A percentile compares a stretch with the other conserved stretches of the same genome.
Evolutionary conservation across 2,113 vertebrate genomes (phyloP).

Genomic region (Aphelocoma coerulescens): DNA sequence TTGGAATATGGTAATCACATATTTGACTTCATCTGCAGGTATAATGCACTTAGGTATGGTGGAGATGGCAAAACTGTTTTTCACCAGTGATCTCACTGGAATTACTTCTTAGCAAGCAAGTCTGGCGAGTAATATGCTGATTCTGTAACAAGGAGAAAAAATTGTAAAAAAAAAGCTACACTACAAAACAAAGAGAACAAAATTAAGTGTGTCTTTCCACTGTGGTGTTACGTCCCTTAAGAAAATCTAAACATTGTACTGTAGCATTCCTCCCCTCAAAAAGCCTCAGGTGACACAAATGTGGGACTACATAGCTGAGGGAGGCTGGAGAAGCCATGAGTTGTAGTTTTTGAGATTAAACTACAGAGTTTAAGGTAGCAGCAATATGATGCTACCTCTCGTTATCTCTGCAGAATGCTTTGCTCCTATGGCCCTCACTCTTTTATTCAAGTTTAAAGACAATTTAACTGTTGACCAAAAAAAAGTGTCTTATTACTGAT

Average conservation of each 20-base stretch:
- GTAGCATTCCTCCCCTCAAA: neutral
- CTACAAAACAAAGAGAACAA: neutral
- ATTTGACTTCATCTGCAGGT: neutral
- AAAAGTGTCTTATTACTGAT: neutral
- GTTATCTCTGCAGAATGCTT: neutral
- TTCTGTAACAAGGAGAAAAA: neutral
- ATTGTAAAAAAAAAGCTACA: neutral
- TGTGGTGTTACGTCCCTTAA: neutral
- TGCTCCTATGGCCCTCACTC: neutral
- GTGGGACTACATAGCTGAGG: neutral
- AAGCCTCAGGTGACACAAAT: neutral
- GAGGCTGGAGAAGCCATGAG: neutral
- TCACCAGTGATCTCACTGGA: neutral
- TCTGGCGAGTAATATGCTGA: neutral
- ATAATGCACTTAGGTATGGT: neutral
- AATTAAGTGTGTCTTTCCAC: neutral
- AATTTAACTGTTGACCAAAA: neutral
- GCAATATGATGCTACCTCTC: neutral
- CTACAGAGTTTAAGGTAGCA: neutral
- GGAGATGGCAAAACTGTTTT: neutral
- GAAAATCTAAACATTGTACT: neutral
- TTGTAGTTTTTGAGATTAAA: neutral
- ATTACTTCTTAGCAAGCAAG: neutral
- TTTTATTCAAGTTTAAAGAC: neutral
- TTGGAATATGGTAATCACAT: neutral